Percentiles rank a stretch among this genome's conserved stretches.
phyloP scores from a whole-genome alignment of 2,888 invertebrate genomes.

The Venusia cambrica region DNA sequence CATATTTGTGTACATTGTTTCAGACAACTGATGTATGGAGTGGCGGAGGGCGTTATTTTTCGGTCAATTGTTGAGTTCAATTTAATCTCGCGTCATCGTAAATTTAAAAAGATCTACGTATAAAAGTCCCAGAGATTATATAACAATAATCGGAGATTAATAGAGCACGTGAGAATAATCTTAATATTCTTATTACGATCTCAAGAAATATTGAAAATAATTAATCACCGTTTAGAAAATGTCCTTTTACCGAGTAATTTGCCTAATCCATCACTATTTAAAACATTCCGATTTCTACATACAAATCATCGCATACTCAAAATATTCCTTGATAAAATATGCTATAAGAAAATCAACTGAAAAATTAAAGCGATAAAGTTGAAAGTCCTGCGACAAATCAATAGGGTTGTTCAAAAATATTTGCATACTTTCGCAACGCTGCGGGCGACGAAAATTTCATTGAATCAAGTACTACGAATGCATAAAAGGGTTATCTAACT shows the following conservation, averaged over 20 bases:
- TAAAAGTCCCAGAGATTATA: too few relatives aligned
- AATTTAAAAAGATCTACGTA: too few relatives aligned
- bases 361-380: slow-evolving; percentile 18
- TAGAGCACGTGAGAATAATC: slow-evolving; percentile 36
- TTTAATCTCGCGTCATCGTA: too few relatives aligned
- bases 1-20: too few relatives aligned
- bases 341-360: slow-evolving; percentile 20
- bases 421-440: slow-evolving; percentile 57
- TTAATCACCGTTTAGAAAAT: slow-evolving; percentile 51
- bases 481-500: slow-evolving; percentile 35
- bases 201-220: slow-evolving; percentile 52
- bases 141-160: too few relatives aligned
- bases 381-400: slow-evolving; percentile 16
- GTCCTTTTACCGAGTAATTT: slow-evolving; percentile 44
- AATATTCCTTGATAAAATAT: too few relatives aligned
- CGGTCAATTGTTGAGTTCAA: too few relatives aligned
- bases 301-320: too few relatives aligned
- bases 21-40: too few relatives aligned
- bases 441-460: slow-evolving; percentile 49
- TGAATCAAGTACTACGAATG: slow-evolving; percentile 38
- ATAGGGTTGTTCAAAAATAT: slow-evolving; percentile 46
- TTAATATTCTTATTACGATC: slow-evolving; percentile 35
- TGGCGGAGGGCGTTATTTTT: too few relatives aligned
- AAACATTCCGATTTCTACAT: slow-evolving; percentile 10
- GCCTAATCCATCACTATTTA: slow-evolving; percentile 54